Evolutionary conservation across 2,888 invertebrate species (phyloP), one percentile per base, ranked within the genome.

Genomic region (Aplocera efformata): DNA sequence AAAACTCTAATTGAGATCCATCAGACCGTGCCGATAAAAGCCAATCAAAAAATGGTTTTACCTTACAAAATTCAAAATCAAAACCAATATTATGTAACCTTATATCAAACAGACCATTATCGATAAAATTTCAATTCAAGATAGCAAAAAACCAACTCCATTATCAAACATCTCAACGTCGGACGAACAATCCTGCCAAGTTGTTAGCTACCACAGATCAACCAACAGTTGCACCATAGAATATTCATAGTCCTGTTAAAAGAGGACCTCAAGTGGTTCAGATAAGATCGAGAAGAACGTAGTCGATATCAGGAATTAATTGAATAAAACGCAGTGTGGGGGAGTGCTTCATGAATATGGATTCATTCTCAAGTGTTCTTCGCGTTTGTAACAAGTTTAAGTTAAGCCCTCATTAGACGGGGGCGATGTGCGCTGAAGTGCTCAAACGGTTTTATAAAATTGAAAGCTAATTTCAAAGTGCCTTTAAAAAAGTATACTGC

Each of bases 291-390:
- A 56, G 51, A 46, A 50, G 52, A 39, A 50, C 42, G 42, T 36
- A 42, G 51, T 34, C 46, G 56, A 51, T 83, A 81, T 79, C 71
- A 63, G 56, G 64, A 71, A 77, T 79, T 85, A 85, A 86, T 85
- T 83, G 80, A 82, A 85, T 82, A 77, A 81, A 83, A 78, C 67
- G 67, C 72, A 67, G 65, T 64, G 67, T 67, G 66, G 66, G 63
- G 64, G 66, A 63, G 61, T 56, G 61, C 50, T 61, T 79, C 80
- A 83, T 85, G 82, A 85, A 83, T 85, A 84, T 85, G 79, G 70
- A 83, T 77, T 58, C 57, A 48, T 50, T 57, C 57, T 69, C 61
- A 72, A 80, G 72, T 72, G 72, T 71, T 73, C 69, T 56, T 43
- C 45, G 47, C 67, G 67, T 73, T 64, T 73, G 73, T 69, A 72